Conservation (phyloP, 2,797 vertebrate species). For the Ispidina lecontei region DNA sequence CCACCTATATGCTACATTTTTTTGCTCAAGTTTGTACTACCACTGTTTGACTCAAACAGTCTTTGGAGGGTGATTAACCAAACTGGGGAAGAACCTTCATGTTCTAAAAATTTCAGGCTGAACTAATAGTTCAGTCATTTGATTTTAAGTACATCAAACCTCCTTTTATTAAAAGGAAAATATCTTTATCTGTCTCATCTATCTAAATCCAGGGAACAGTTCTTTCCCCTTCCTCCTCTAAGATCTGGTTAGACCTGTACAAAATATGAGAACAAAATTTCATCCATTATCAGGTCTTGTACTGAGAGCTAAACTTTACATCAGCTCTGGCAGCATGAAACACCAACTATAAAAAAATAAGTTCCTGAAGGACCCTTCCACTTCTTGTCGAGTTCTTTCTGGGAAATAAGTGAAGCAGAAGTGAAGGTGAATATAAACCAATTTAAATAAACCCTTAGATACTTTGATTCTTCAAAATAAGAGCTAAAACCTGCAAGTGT, state of each 20-base stretch:
- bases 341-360: neutral
- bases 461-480: neutral
- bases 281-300: neutral
- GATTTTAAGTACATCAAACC: neutral
- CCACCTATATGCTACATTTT: conserved; percentile 5
- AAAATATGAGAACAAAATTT: neutral
- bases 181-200: neutral
- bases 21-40: neutral
- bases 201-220: neutral
- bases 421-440: neutral
- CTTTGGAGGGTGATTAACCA: neutral
- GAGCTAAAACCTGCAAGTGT: neutral
- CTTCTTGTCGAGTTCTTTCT: neutral
- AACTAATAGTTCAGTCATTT: neutral
- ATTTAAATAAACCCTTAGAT: neutral
- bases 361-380: neutral
- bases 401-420: neutral
- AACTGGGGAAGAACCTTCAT: neutral
- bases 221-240: neutral
- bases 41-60: neutral
- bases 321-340: neutral
- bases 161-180: neutral
- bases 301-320: neutral
- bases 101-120: neutral
- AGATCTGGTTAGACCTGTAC: neutral